Base-by-base conservation (phyloP, 2,888 invertebrate species). In the Polyommatus iphigenia region DNA sequence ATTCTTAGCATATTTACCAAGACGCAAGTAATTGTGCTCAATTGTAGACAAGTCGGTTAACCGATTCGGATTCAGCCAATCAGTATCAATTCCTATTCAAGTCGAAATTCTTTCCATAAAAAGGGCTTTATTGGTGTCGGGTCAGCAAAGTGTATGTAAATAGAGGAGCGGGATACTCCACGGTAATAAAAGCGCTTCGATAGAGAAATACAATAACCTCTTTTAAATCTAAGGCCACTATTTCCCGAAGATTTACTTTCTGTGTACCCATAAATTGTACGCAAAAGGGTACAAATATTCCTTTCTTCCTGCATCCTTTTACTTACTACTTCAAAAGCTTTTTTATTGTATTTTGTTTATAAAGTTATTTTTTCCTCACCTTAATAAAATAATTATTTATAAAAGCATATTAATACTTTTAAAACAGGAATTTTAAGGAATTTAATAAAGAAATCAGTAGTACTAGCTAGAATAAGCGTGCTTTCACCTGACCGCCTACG, bases 81-180 rank as follows among this genome's bases (percentile, higher is more conserved):
- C 41, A 71, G 41, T 77, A 71, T 36, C 76, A 79, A 75, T 76
- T 78, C 62, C 71, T 32, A 75, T 29, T 75, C 71, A 77, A 76
- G 71, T 75, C 24, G 71, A 80, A 79, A 78, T 78, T 36, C 77
- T 71, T 86, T 87, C 87, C 85, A 89, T 91, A 89, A 92, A 91
- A 92, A 89, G 88, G 90, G 90, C 87, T 91, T 91, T 91, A 91
- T 91, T 88, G 89, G 83, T 87, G 89, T 89, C 88, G 90, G 92
- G 91, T 91, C 91, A 91, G 92, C 90, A 90, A 91, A 91, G 89
- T 91, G 90, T 92, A 92, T 92, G 91, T 88, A 92, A 92, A 93
- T 92, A 88, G 89, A 88, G 85, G 85, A 86, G 85, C 85, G 85
- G 83, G 86, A 86, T 87, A 85, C 85, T 87, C 84, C 83, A 83